A percentile compares a stretch with the other conserved stretches of the same genome.
Evolutionary conservation across 1,140 invertebrate species (phyloP).

Genomic region (Musca vetustissima): DNA sequence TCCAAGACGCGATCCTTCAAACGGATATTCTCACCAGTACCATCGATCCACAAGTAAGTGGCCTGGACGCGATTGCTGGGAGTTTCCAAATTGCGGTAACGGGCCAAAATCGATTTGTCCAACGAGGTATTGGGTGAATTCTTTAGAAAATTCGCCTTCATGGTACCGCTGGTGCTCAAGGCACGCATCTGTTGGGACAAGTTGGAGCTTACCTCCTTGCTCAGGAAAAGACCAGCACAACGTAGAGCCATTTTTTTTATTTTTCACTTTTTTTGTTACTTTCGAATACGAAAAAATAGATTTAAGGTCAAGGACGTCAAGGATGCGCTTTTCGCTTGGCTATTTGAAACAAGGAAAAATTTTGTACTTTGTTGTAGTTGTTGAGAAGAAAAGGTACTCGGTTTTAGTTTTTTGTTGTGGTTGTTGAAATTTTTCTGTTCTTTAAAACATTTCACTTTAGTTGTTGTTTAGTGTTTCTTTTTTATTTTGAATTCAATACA

Average conservation of each 20-base stretch:
- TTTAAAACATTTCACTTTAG: constrained; percentile 13
- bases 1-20: constrained; percentile 84
- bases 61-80: constrained; percentile 74
- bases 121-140: constrained; percentile 71
- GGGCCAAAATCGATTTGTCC: constrained; percentile 70
- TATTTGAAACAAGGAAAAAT: neutral
- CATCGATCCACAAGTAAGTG: constrained; percentile 95
- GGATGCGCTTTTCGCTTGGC: neutral
- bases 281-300: neutral
- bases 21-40: constrained; percentile 82
- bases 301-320: constrained; percentile 14
- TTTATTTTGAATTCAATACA: too few species aligned
- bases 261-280: constrained; percentile 24
- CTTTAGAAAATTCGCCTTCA: constrained; percentile 54
- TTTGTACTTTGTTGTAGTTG: constrained; percentile 21
- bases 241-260: constrained; percentile 47
- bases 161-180: constrained; percentile 31
- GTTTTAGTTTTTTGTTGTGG: too few species aligned
- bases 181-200: constrained; percentile 38
- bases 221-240: constrained; percentile 50
- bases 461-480: constrained; percentile 2
- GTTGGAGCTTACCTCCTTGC: constrained; percentile 39
- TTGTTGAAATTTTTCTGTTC: neutral
- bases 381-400: constrained; percentile 35
- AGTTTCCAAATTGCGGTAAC: constrained; percentile 71